Evolutionary conservation across 2,113 vertebrate genomes (phyloP), one percentile per base, ranked within the genome.

Genomic region (Acanthochromis polyacanthus): DNA sequence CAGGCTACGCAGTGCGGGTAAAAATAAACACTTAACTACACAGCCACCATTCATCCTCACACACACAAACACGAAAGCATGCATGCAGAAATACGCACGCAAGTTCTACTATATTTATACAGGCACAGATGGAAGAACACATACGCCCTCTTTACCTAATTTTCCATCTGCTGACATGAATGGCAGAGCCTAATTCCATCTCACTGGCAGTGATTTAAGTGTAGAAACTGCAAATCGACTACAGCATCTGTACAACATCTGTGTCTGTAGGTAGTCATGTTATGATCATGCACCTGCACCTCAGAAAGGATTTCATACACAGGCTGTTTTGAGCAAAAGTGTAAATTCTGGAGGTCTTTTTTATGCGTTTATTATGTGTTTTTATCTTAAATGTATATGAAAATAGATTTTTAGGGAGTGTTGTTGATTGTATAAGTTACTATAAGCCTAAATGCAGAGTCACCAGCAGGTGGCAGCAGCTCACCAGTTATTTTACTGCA

Each of bases 391-490:
- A 36, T 36, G 25, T 25, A 3, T 25, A 25, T 36, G 32, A 1
- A 36, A 9, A 36, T 36, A 9, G 7, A 30, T 30, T 36, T 36
- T 36, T 36, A 36, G 9, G 32, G 12, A 5, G 12, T 40, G 38
- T 15, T 43, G 12, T 43, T 43, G 40, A 15, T 43, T 43, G 2
- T 15, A 43, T 12, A 14, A 43, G 40, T 43, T 12, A 15, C 11
- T 30, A 3, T 14, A 12, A 64, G 6, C 0, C 14, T n/a, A 23
- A 14, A 45, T 2, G 1, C 25, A 55, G 16, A 59, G 8, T 61
- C 9, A 38, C 88, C 92, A 89, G 72, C 71, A 90, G 92, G 71
- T 4, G 90, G 90, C 76, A 88, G 80, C 71, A 90, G 17, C 48
- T 40, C 75, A 69, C 75, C 10, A 52, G 6, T 14, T 7, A 46